Conservation (phyloP, 2,888 invertebrate species). For the Leucoma salicis region DNA sequence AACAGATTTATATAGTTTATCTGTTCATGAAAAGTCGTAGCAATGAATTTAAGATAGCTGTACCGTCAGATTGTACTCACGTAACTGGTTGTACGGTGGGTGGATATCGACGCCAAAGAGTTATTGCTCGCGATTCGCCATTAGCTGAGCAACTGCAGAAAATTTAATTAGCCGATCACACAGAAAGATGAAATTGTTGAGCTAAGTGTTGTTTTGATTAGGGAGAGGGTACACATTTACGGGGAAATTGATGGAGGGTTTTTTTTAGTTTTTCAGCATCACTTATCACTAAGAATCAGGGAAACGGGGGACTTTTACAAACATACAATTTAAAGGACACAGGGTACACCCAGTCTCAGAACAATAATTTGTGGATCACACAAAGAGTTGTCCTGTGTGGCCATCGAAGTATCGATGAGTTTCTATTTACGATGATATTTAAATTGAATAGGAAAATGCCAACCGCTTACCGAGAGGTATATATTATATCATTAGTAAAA, state of each 20-base stretch:
- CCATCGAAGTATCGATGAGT: too few relatives aligned
- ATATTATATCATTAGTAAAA: too few relatives aligned
- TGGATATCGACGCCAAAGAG: slow-evolving; percentile 55
- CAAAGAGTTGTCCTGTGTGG: too few relatives aligned
- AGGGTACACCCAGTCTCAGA: too few relatives aligned
- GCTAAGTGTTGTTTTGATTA: slow-evolving; percentile 39
- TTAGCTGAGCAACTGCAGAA: slow-evolving; percentile 53
- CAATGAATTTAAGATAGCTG: slow-evolving; percentile 31
- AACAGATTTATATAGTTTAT: slow-evolving; percentile 17
- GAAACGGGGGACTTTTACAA: too few relatives aligned
- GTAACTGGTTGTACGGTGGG: slow-evolving; percentile 32
- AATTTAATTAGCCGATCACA: slow-evolving; percentile 76
- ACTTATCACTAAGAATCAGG: too few relatives aligned
- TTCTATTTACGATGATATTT: too few relatives aligned
- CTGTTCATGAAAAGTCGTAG: slow-evolving; percentile 10
- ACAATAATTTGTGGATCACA: too few relatives aligned
- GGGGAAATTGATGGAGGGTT: neutral
- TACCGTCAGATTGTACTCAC: slow-evolving; percentile 18
- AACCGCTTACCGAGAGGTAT: too few relatives aligned
- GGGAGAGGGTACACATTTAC: slow-evolving; percentile 16
- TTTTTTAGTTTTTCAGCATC: too few relatives aligned
- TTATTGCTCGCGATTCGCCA: slow-evolving; percentile 67
- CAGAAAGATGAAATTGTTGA: slow-evolving; percentile 58
- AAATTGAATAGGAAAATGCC: too few relatives aligned
- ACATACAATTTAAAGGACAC: too few relatives aligned